A percentile compares a stretch with the other conserved stretches of the same genome.
Conservation (phyloP, 2,888 invertebrate genomes). For the Rutpela maculata region DNA sequence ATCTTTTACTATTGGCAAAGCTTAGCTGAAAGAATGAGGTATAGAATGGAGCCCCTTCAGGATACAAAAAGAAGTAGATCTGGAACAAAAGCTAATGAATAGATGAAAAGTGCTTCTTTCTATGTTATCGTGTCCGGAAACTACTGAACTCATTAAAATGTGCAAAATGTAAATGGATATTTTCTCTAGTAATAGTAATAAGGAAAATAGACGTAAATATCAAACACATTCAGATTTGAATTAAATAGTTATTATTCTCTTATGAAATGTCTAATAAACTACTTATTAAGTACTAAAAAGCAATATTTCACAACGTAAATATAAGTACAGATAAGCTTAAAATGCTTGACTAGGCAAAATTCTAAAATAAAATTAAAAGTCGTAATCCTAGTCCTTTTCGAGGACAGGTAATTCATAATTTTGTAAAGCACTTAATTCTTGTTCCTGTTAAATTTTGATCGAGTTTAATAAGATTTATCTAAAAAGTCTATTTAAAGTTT, state of each 20-base stretch:
- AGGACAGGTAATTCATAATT: constrained; percentile 41
- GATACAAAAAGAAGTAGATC: no score
- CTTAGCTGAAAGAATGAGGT: no score
- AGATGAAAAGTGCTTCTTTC: no score
- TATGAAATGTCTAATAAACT: not conserved
- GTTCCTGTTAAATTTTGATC: constrained; percentile 46
- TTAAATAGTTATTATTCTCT: not conserved
- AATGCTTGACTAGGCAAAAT: constrained; percentile 25
- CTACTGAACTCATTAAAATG: no score
- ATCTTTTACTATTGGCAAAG: no score
- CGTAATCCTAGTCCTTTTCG: constrained; percentile 28
- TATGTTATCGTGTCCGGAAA: no score
- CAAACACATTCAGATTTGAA: no score
- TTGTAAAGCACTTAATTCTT: constrained; percentile 39
- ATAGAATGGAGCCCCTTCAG: no score
- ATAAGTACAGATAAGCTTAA: constrained; percentile 8
- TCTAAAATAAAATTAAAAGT: constrained; percentile 34
- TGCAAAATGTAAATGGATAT: no score
- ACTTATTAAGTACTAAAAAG: not conserved
- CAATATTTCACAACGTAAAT: not conserved
- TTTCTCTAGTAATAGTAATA: no score
- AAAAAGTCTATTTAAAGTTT: constrained; percentile 62
- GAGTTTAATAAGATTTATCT: constrained; percentile 49
- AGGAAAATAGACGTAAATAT: no score
- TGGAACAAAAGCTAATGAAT: no score